Base-by-base conservation (phyloP, 2,113 vertebrate genomes). In the Periophthalmus modestus region DNA sequence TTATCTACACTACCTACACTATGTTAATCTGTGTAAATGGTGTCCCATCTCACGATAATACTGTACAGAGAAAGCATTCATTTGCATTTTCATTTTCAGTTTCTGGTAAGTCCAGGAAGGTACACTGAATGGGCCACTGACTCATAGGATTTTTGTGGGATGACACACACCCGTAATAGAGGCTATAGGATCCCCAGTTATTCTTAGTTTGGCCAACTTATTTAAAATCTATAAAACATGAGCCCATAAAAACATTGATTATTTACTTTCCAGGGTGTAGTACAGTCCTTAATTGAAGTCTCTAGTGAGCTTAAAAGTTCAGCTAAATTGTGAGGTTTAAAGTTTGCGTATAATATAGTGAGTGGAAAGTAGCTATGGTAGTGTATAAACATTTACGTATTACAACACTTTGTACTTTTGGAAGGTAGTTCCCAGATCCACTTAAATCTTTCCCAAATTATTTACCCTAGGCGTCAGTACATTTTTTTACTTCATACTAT, bases 81-180 rank as follows among this genome's bases (percentile, higher is more conserved):
- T 28, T n/a, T 39, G 1, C 39, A 52, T 52, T 57, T 21, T 21
- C 9, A 2, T 1, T 21, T 57, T 57, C 7, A 57, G 21, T 13
- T 5, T n/a, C 34, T 43, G 2, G 50, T 4, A 66, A 52, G 46
- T 15, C 15, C 2, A 21, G 0, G 46, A 0, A 52, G 15, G 9
- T 13, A 46, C 9, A 43, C 1, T 52, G 11, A 83, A 57, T 11
- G 9, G 46, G 46, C 21, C 62, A 58, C 68, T 74, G 66, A 80
- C 66, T 16, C 19, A 6, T 16, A n/a, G 39, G 9, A 77, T 69
- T 71, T 81, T 61, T 76, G 81, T 52, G 76, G 48, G 39, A 43
- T 78, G 58, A 77, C 62, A 78, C 11, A 1, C 33, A 85, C 23
- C 36, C 77, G 75, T 73, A 82, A 13, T 50, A 68, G 75, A 66